Conservation (phyloP, 2,113 vertebrate genomes). For the Struthio camelus region DNA sequence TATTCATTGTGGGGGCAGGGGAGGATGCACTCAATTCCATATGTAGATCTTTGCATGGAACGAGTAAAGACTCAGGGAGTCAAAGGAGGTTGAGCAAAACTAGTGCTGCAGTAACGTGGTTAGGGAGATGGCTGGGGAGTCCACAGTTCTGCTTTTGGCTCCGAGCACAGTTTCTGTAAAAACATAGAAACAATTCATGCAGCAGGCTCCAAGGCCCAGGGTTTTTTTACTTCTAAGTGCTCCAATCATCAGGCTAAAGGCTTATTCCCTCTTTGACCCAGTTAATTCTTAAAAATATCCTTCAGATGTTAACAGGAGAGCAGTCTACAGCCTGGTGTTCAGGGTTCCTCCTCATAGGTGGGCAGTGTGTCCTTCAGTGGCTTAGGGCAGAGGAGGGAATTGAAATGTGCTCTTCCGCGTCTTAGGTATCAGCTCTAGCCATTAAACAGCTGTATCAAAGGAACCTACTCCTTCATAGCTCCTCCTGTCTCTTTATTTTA, state of each 20-base stretch:
- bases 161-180: background rate
- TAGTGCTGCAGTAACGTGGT: accelerated
- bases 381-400: background rate
- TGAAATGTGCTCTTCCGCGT: background rate
- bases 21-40: no score
- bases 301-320: background rate
- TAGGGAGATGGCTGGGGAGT: background rate
- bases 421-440: background rate
- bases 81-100: background rate
- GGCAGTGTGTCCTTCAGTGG: background rate
- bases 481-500: background rate
- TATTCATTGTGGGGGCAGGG: background rate
- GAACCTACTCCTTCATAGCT: background rate
- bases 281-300: background rate
- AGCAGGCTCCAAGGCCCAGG: background rate
- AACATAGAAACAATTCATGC: background rate
- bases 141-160: background rate
- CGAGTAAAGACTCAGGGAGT: background rate
- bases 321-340: background rate
- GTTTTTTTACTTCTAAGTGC: background rate
- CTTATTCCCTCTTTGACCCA: background rate
- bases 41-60: background rate
- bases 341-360: background rate
- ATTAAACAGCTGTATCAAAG: background rate
- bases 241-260: background rate